These are phyloP conservation scores for Oxyura jamaicensis DNA, from an alignment of 2,113 vertebrate genomes.

Conservation along the genomic window DNA sequence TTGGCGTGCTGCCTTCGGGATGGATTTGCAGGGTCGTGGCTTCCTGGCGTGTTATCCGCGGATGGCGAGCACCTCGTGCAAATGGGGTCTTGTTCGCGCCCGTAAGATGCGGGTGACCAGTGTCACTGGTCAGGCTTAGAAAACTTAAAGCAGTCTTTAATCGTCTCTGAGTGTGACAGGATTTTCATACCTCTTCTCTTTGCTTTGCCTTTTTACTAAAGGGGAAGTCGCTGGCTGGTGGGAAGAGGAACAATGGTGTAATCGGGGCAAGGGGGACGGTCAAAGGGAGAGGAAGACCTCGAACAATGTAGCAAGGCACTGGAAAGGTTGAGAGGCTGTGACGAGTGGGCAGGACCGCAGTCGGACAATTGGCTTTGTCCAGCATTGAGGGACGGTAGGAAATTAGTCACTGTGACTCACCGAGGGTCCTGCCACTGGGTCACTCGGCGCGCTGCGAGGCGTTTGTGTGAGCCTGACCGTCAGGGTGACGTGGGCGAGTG, in stretches of 20 bases:
- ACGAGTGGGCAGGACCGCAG: constrained; percentile 3
- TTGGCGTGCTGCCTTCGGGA: neutral
- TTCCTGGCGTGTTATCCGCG: neutral
- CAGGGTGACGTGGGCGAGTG: fast-evolving
- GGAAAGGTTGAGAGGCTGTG: constrained; percentile 40
- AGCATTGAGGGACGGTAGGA: constrained; percentile 40
- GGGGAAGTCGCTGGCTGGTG: neutral
- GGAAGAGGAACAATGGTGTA: constrained; percentile 42
- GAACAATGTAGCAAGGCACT: constrained; percentile 28
- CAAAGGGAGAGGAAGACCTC: neutral
- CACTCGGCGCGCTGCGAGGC: neutral
- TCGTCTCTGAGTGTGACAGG: fast-evolving
- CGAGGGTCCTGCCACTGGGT: constrained; percentile 22
- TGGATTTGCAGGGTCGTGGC: neutral
- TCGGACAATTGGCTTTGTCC: constrained; percentile 50
- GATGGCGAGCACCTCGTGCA: neutral
- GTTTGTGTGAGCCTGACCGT: fast-evolving
- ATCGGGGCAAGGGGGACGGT: neutral
- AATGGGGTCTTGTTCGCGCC: fast-evolving
- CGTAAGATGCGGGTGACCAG: neutral
- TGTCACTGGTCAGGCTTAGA: neutral
- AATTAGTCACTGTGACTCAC: constrained; percentile 73
- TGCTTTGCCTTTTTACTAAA: neutral
- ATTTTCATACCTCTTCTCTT: neutral
- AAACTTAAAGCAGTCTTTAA: neutral